Percentiles rank a stretch among this genome's conserved stretches.
phyloP scores from a whole-genome alignment of 2,888 invertebrate species.

The Sabellastarte sp. region DNA sequence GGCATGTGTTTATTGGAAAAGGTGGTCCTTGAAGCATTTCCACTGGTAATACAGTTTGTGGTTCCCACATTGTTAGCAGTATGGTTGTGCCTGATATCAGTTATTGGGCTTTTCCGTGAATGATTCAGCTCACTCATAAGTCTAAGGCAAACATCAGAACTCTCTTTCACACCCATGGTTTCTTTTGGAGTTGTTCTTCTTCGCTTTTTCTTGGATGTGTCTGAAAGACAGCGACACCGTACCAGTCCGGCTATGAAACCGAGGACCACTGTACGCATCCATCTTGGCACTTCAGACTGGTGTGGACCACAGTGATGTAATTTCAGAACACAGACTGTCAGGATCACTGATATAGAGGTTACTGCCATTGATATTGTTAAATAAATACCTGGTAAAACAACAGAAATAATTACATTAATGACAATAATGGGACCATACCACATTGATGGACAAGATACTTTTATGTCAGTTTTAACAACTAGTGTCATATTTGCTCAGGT shows the following conservation, averaged over 20 bases:
- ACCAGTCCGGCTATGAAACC: constrained; percentile 20
- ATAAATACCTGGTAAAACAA: constrained; percentile 42
- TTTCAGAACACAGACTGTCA: constrained; percentile 39
- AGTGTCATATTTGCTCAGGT: too few relatives aligned
- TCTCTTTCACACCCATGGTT: constrained; percentile 8
- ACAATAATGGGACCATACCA: too few relatives aligned
- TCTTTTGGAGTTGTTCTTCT: constrained; percentile 15
- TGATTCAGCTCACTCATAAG: neutral
- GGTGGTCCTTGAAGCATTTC: neutral
- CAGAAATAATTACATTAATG: too few relatives aligned
- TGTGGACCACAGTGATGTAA: constrained; percentile 37
- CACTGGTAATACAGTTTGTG: neutral
- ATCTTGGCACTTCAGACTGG: constrained; percentile 32
- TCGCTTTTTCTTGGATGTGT: neutral
- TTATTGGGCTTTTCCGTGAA: neutral
- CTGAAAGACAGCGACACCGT: constrained; percentile 16
- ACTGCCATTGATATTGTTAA: constrained; percentile 42
- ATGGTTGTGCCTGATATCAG: neutral
- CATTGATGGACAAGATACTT: too few relatives aligned
- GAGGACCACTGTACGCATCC: constrained; percentile 29
- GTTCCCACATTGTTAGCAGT: neutral
- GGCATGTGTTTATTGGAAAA: neutral
- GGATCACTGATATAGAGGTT: constrained; percentile 38
- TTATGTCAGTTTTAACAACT: too few relatives aligned
- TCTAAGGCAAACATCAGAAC: constrained; percentile 6